These are phyloP conservation scores for Nothoprocta perdicaria DNA, from an alignment of 2,113 vertebrate genomes.

Conservation along the genomic window DNA sequence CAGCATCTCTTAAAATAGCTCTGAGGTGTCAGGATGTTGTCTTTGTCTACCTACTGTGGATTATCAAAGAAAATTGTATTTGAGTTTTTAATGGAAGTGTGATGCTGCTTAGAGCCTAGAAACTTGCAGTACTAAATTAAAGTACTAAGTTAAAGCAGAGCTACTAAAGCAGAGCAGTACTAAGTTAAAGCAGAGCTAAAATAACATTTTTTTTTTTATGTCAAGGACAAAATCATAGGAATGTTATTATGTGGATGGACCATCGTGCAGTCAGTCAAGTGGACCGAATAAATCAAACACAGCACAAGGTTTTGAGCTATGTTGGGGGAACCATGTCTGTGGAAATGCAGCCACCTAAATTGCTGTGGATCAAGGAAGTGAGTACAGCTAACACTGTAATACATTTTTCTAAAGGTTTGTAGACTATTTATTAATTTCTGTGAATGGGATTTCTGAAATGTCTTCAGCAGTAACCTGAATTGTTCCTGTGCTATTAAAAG, in stretches of 20 bases:
- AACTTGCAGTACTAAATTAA: neutral
- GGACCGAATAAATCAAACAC: conserved; percentile 82
- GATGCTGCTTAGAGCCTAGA: neutral
- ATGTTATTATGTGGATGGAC: conserved; percentile 99
- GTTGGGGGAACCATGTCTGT: conserved; percentile 95
- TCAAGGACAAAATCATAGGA: conserved; percentile 81
- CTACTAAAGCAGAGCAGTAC: neutral
- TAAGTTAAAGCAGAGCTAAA: neutral
- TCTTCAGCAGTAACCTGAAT: neutral
- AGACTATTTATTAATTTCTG: neutral
- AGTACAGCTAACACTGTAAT: conserved; percentile 3
- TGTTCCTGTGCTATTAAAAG: neutral
- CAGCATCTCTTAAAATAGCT: neutral
- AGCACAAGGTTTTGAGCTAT: conserved; percentile 82
- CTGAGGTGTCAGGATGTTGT: neutral
- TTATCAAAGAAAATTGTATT: neutral
- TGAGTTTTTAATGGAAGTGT: neutral
- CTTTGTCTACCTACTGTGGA: neutral
- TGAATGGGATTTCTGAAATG: neutral
- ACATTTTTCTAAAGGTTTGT: neutral
- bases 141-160: neutral
- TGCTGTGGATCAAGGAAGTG: conserved; percentile 97
- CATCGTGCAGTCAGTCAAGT: conserved; percentile 90
- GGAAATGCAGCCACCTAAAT: conserved; percentile 97
- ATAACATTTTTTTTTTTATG: neutral